Percentiles rank a stretch among this genome's conserved stretches.
Evolutionary conservation across 2,888 invertebrate species (phyloP).

Genomic region (Oscheius myriophilus): DNA sequence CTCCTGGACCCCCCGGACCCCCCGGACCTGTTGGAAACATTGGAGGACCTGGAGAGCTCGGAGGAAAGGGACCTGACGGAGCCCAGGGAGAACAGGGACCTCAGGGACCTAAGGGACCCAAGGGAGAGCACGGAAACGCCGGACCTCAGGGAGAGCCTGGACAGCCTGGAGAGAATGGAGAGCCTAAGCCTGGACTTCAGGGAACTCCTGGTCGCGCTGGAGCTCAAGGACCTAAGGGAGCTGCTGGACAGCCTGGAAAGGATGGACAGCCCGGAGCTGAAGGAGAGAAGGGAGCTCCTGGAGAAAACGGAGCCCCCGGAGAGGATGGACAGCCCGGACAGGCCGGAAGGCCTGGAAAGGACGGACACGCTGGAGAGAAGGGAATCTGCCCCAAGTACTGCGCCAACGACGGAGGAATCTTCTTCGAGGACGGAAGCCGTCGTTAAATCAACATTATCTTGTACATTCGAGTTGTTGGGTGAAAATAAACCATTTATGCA

Average conservation of each 20-base stretch:
- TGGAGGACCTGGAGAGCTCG: slow-evolving; percentile 42
- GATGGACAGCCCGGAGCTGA: slow-evolving; percentile 43
- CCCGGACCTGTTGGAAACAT: slow-evolving; percentile 40
- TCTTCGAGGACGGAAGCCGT: slow-evolving; percentile 50
- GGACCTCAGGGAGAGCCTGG: slow-evolving; percentile 29
- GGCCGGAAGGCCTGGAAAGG: slow-evolving; percentile 39
- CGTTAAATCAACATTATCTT: slow-evolving; percentile 23
- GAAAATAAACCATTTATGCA: too few relatives aligned
- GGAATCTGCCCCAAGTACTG: slow-evolving; percentile 53
- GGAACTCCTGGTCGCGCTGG: slow-evolving; percentile 16
- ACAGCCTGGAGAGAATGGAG: slow-evolving; percentile 29
- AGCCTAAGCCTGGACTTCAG: slow-evolving; percentile 15
- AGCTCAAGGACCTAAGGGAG: slow-evolving; percentile 19
- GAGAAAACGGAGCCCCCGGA: slow-evolving; percentile 20
- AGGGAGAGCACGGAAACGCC: slow-evolving; percentile 39
- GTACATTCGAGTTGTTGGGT: too few relatives aligned
- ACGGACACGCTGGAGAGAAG: slow-evolving; percentile 44
- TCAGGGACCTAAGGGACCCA: slow-evolving; percentile 43
- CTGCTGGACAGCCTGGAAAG: slow-evolving; percentile 44
- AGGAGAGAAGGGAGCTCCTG: slow-evolving; percentile 30
- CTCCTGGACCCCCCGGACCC: slow-evolving; percentile 44
- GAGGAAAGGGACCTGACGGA: slow-evolving; percentile 12
- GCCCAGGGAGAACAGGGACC: slow-evolving; percentile 46
- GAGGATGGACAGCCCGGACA: slow-evolving; percentile 40
- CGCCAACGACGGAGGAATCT: slow-evolving; percentile 48